A percentile compares a stretch with the other conserved stretches of the same genome.
These are phyloP conservation scores for Paradoxurus hermaphroditus DNA, from an alignment of 2,113 vertebrate species.

Conservation along the genomic window DNA sequence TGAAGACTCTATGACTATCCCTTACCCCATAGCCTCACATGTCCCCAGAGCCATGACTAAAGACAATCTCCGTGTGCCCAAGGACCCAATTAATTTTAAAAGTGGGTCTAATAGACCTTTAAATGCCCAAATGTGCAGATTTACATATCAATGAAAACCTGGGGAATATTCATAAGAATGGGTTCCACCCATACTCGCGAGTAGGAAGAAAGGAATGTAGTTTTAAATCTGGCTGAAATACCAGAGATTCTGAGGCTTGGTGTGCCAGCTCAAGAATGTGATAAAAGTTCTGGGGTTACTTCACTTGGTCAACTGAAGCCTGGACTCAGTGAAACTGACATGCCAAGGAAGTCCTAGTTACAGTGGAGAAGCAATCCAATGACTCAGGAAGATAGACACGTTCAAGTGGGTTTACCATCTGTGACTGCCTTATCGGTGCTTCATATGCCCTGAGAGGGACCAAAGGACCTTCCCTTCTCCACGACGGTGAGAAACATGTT, in stretches of 20 bases:
- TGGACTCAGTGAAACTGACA: background rate
- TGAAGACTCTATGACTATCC: background rate
- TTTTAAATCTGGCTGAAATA: background rate
- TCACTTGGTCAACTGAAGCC: background rate
- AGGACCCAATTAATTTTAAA: background rate
- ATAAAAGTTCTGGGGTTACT: background rate
- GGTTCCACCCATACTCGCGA: background rate
- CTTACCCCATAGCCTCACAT: background rate
- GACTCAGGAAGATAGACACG: background rate
- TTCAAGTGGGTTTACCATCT: background rate
- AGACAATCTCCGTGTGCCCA: background rate
- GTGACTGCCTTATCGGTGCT: background rate
- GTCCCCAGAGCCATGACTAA: background rate
- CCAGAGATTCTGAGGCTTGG: background rate
- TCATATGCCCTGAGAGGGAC: background rate
- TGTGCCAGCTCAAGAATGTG: background rate
- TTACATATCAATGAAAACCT: background rate
- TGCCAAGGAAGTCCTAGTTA: background rate
- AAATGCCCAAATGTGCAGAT: background rate
- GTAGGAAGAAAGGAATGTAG: background rate
- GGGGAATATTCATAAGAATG: background rate
- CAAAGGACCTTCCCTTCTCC: background rate
- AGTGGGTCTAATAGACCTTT: background rate
- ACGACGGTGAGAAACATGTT: background rate
- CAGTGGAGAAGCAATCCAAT: background rate